Evolutionary conservation across 1,140 invertebrate species (phyloP).

Genomic region (Heliconius hermathena): DNA sequence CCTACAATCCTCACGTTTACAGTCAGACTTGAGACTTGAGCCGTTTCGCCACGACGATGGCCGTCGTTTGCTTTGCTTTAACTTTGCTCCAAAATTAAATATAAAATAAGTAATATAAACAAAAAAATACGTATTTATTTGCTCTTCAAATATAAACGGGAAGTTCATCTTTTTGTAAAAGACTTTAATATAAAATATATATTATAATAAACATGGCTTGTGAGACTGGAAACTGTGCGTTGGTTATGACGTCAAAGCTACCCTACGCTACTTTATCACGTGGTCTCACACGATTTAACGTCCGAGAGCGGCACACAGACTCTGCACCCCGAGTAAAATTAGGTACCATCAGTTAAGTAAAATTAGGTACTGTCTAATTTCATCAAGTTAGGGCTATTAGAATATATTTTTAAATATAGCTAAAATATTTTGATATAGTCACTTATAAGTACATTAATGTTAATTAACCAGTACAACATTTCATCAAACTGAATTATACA

Average conservation of each 20-base stretch:
- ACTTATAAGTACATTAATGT: not conserved
- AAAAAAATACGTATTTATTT: too few species aligned
- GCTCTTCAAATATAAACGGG: too few species aligned
- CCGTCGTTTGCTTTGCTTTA: too few species aligned
- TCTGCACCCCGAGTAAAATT: not conserved
- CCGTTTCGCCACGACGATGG: too few species aligned
- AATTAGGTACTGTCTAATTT: not conserved
- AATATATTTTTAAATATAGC: not conserved
- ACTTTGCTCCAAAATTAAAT: too few species aligned
- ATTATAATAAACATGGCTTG: not conserved
- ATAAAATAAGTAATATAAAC: too few species aligned
- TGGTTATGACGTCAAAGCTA: conserved; percentile 47
- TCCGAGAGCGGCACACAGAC: conserved; percentile 26
- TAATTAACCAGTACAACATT: not conserved
- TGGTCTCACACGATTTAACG: conserved; percentile 38
- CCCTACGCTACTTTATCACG: conserved; percentile 37
- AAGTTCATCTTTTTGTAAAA: too few species aligned
- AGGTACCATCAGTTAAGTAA: not conserved
- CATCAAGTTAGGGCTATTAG: not conserved
- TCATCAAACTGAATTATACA: not conserved
- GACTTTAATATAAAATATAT: too few species aligned
- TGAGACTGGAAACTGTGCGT: conserved; percentile 16
- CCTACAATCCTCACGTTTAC: too few species aligned
- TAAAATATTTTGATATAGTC: not conserved
- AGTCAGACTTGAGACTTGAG: too few species aligned